phyloP scores from a whole-genome alignment of 2,113 vertebrate genomes.

The Amia ocellicauda region DNA sequence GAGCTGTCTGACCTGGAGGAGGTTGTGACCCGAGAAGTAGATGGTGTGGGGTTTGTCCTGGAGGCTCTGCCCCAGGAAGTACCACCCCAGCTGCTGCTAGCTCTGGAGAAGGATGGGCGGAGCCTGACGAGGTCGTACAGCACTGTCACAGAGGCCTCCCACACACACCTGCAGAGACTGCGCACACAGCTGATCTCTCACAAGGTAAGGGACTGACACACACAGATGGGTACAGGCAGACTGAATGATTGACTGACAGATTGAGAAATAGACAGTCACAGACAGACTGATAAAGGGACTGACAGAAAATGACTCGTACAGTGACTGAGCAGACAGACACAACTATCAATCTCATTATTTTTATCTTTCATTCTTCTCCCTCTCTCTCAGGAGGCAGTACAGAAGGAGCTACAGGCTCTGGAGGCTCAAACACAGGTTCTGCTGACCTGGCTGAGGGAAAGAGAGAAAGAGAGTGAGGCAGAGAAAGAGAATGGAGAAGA shows the following conservation, averaged over 20 bases:
- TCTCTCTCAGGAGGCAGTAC: slow-evolving; percentile 52
- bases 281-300: too few relatives aligned
- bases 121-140: slow-evolving; percentile 79
- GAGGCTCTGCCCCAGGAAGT: slow-evolving; percentile 69
- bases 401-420: slow-evolving; percentile 56
- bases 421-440: slow-evolving; percentile 62
- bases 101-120: slow-evolving; percentile 86
- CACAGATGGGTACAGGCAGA: too few relatives aligned
- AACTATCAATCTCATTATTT: neutral
- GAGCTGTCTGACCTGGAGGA: slow-evolving; percentile 79
- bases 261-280: too few relatives aligned
- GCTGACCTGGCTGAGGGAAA: slow-evolving; percentile 66
- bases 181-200: slow-evolving; percentile 54
- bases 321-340: too few relatives aligned
- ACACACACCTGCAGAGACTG: slow-evolving; percentile 66
- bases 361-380: too few relatives aligned
- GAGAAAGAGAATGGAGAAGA: slow-evolving; percentile 23
- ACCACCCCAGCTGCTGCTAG: slow-evolving; percentile 80
- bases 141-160: slow-evolving; percentile 64
- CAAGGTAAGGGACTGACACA: slow-evolving; percentile 68
- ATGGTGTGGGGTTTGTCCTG: slow-evolving; percentile 65
- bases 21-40: slow-evolving; percentile 69
- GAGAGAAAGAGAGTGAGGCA: slow-evolving; percentile 37
- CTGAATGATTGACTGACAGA: too few relatives aligned
- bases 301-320: too few relatives aligned